Percentiles rank a stretch among this genome's conserved stretches.
Conservation (phyloP, 2,888 invertebrate genomes). For the Parnassius mnemosyne region DNA sequence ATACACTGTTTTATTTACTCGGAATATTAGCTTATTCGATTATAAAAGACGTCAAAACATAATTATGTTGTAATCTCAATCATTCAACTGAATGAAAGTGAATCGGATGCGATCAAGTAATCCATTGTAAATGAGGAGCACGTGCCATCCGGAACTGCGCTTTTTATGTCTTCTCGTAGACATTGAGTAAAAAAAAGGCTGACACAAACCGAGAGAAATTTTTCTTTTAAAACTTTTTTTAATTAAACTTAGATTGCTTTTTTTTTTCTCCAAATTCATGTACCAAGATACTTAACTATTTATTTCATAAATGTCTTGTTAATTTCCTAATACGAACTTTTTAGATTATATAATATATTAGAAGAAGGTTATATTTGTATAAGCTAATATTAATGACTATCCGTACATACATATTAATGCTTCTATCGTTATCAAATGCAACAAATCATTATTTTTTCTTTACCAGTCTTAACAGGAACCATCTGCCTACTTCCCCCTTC, state of each 20-base stretch:
- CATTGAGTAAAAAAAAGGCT: neutral
- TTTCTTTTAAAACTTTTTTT: too few species aligned
- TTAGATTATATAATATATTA: neutral
- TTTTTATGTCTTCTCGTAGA: conserved; percentile 11
- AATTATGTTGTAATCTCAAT: neutral
- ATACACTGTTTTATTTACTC: too few species aligned
- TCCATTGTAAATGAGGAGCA: conserved; percentile 25
- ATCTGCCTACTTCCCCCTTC: conserved; percentile 38
- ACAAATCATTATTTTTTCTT: conserved; percentile 32
- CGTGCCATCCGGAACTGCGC: conserved; percentile 23
- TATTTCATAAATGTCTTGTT: too few species aligned
- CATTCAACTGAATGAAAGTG: conserved; percentile 29
- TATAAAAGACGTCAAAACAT: conserved; percentile 9
- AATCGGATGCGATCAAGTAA: conserved; percentile 33
- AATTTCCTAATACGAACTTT: too few species aligned
- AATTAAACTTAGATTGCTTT: too few species aligned
- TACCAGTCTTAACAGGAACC: conserved; percentile 31
- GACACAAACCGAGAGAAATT: too few species aligned
- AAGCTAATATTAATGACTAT: neutral
- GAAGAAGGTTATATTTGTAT: neutral
- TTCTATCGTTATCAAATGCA: conserved; percentile 6
- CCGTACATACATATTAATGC: conserved; percentile 24
- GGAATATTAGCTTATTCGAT: too few species aligned
- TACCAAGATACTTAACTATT: too few species aligned
- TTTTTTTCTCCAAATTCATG: too few species aligned